phyloP scores from a whole-genome alignment of 2,797 vertebrate species.

The Falco novaeseelandiae region DNA sequence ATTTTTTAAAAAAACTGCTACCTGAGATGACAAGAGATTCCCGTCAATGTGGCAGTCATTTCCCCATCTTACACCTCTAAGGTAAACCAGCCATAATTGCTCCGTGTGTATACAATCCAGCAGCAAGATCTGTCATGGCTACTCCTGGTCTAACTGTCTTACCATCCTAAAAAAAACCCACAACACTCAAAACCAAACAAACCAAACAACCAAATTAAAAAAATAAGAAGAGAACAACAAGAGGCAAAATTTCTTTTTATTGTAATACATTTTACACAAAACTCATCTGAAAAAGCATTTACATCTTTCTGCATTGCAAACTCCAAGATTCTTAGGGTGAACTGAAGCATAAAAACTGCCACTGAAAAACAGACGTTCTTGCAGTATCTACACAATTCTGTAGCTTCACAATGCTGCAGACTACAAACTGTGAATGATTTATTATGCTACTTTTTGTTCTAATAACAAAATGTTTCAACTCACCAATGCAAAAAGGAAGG shows the following conservation, averaged over 20 bases:
- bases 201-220: background rate
- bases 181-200: background rate
- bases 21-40: conserved; percentile 92
- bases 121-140: conserved; percentile 92
- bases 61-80: conserved; percentile 82
- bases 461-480: background rate
- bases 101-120: conserved; percentile 88
- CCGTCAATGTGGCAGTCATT: conserved; percentile 89
- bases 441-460: background rate
- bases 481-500: background rate
- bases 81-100: conserved; percentile 90
- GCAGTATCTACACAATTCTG: background rate
- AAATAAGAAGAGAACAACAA: background rate
- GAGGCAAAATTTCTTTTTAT: background rate
- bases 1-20: conserved; percentile 25
- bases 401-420: background rate
- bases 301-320: background rate
- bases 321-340: background rate
- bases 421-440: background rate
- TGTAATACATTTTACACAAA: background rate
- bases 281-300: background rate
- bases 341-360: background rate
- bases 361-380: background rate
- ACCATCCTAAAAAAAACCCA: conserved; percentile 77
- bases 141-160: conserved; percentile 90